Evolutionary conservation across 2,888 invertebrate genomes (phyloP).

Genomic region (Tetrapedia diversipes): DNA sequence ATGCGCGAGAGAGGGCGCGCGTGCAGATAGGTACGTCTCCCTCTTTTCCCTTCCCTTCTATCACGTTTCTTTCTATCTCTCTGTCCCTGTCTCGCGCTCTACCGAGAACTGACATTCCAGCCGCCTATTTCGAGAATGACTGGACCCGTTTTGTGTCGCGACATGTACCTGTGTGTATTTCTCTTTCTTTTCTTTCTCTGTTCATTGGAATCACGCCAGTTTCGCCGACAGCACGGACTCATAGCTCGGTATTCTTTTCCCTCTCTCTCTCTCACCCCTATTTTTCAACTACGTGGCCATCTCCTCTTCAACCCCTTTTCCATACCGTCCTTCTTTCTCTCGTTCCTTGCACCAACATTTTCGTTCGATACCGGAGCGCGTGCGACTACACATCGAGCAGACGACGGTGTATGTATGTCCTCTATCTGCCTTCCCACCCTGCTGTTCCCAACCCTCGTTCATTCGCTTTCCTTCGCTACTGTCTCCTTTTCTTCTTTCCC

Average conservation of each 20-base stretch:
- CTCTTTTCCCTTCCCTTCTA: neutral
- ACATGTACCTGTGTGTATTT: slow-evolving; percentile 45
- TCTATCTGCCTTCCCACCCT: slow-evolving; percentile 8
- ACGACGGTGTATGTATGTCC: slow-evolving; percentile 21
- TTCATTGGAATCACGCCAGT: slow-evolving; percentile 67
- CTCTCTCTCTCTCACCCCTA: slow-evolving; percentile 14
- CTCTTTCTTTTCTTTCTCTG: slow-evolving; percentile 19
- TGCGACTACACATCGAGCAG: slow-evolving; percentile 36
- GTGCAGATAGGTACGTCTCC: slow-evolving; percentile 6
- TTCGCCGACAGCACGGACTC: slow-evolving; percentile 55
- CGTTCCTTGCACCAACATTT: slow-evolving; percentile 44
- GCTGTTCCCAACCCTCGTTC: slow-evolving; percentile 19
- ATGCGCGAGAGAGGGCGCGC: slow-evolving; percentile 12
- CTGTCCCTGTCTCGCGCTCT: slow-evolving; percentile 23
- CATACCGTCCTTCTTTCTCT: slow-evolving; percentile 27
- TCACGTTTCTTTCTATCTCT: neutral
- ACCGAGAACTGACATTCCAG: slow-evolving; percentile 63
- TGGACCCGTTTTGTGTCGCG: slow-evolving; percentile 67
- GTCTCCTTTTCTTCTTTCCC: neutral
- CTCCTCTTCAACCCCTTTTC: neutral
- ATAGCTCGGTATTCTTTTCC: slow-evolving; percentile 21
- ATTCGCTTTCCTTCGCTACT: neutral
- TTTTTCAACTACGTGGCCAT: neutral
- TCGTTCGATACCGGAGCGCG: slow-evolving; percentile 60
- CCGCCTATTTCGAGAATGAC: slow-evolving; percentile 70